Conservation (phyloP, 2,888 invertebrate genomes). For the Clepsis dumicolana region DNA sequence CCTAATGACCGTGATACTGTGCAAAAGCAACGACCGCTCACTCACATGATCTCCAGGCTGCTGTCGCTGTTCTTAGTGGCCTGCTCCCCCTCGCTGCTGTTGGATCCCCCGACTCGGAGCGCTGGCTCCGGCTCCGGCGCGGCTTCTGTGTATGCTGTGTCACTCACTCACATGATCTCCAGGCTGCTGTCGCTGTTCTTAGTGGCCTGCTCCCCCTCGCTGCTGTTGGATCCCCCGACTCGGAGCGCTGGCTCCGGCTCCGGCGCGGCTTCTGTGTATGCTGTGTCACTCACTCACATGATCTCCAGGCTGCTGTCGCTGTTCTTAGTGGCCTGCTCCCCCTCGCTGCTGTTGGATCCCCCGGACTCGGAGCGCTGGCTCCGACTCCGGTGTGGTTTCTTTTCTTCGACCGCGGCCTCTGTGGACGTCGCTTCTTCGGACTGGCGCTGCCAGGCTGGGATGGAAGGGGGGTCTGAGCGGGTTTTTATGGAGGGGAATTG, state of each 20-base stretch:
- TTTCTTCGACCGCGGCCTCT: conserved; percentile 61
- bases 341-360: conserved; percentile 89
- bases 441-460: conserved; percentile 93
- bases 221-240: conserved; percentile 89
- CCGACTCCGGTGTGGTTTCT: conserved; percentile 75
- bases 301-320: conserved; percentile 92
- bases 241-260: too few relatives aligned
- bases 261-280: too few relatives aligned
- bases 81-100: too few relatives aligned
- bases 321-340: conserved; percentile 90
- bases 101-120: too few relatives aligned
- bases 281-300: conserved; percentile 87
- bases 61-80: too few relatives aligned
- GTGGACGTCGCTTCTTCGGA: conserved; percentile 83
- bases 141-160: too few relatives aligned
- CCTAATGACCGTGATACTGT: too few relatives aligned
- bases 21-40: too few relatives aligned
- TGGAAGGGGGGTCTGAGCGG: conserved; percentile 88
- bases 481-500: conserved; percentile 91
- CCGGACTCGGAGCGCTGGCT: conserved; percentile 88
- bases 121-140: too few relatives aligned
- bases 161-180: too few relatives aligned
- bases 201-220: conserved; percentile 90
- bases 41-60: too few relatives aligned
- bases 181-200: conserved; percentile 92